Percentiles rank a stretch among this genome's conserved stretches.
These are phyloP conservation scores for Imbricaverruca yamaguchii DNA, from an alignment of 2,888 invertebrate species.

Conservation along the genomic window DNA sequence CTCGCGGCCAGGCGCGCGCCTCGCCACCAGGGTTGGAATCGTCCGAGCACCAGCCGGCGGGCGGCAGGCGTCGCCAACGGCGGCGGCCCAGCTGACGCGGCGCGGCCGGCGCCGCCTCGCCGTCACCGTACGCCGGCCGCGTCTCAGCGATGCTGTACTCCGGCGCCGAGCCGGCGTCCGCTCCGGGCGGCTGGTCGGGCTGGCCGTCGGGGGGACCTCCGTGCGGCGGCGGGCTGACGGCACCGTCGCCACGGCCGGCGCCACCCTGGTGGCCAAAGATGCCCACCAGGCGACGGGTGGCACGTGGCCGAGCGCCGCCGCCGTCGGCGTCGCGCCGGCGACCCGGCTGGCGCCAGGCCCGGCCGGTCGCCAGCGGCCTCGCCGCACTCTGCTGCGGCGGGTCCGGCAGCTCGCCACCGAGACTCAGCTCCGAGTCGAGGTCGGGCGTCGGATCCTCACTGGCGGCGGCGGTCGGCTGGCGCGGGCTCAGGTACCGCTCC, in stretches of 20 bases:
- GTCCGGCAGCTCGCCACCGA: conserved; percentile 96
- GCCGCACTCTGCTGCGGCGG: conserved; percentile 94
- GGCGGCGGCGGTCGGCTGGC: background rate
- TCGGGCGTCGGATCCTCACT: background rate
- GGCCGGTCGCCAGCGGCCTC: conserved; percentile 49
- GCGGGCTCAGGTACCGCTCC: conserved; percentile 1
- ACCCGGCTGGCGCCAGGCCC: conserved; percentile 52
- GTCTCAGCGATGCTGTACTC: background rate
- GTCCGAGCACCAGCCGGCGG: conserved; percentile 10
- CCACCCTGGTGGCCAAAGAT: conserved; percentile 43
- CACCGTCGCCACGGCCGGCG: background rate
- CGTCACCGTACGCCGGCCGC: conserved; percentile 80
- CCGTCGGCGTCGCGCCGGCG: conserved; percentile 75
- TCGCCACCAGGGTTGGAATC: background rate
- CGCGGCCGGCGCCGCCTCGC: conserved; percentile 85
- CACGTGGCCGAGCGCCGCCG: conserved; percentile 78
- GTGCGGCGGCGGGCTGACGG: conserved; percentile 17
- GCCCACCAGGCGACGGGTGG: conserved; percentile 39
- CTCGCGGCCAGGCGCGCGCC: conserved; percentile 31
- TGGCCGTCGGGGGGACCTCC: background rate
- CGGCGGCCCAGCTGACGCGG: conserved; percentile 44
- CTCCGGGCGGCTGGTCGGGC: background rate
- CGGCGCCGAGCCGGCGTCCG: background rate
- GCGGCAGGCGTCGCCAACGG: background rate
- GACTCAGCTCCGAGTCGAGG: conserved; percentile 75